phyloP scores from a whole-genome alignment of 2,888 invertebrate genomes.

The Spicauda simplicius region DNA sequence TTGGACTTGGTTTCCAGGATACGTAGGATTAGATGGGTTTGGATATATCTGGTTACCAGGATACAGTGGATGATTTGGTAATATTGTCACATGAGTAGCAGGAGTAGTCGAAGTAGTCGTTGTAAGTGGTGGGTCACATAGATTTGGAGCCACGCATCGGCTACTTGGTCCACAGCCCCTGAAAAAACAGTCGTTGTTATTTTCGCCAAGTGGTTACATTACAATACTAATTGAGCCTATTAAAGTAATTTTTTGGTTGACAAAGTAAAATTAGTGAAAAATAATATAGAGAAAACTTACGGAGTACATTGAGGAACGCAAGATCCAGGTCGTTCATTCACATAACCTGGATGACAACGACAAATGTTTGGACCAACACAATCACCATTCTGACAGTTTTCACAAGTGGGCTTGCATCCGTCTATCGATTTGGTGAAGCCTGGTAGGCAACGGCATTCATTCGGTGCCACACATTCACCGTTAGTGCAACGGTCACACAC shows the following conservation, averaged over 20 bases:
- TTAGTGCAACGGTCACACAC: conserved; percentile 69
- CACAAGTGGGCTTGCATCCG: conserved; percentile 38
- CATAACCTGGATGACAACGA: conserved; percentile 63
- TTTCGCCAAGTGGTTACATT: no score
- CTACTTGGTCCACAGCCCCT: conserved; percentile 79
- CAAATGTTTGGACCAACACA: conserved; percentile 81
- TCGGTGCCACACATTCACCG: conserved; percentile 77
- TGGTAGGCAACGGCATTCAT: conserved; percentile 76
- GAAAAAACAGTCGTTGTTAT: conserved; percentile 40
- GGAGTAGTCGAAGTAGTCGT: conserved; percentile 47
- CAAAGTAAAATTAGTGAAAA: no score
- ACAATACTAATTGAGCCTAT: no score
- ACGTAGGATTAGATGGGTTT: conserved; percentile 28
- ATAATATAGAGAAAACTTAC: conserved; percentile 50
- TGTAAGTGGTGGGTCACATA: conserved; percentile 68
- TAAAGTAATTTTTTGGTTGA: no score
- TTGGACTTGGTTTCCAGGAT: conserved; percentile 29
- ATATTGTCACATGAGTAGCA: conserved; percentile 15
- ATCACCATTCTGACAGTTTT: conserved; percentile 65
- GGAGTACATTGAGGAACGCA: conserved; percentile 63
- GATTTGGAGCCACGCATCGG: conserved; percentile 62
- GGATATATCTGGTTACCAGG: conserved; percentile 37
- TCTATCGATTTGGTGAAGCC: conserved; percentile 45
- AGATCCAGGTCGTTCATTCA: conserved; percentile 50
- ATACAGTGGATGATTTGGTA: conserved; percentile 41